Evolutionary conservation across 2,797 vertebrate species (phyloP).

Genomic region (Microcaecilia unicolor): DNA sequence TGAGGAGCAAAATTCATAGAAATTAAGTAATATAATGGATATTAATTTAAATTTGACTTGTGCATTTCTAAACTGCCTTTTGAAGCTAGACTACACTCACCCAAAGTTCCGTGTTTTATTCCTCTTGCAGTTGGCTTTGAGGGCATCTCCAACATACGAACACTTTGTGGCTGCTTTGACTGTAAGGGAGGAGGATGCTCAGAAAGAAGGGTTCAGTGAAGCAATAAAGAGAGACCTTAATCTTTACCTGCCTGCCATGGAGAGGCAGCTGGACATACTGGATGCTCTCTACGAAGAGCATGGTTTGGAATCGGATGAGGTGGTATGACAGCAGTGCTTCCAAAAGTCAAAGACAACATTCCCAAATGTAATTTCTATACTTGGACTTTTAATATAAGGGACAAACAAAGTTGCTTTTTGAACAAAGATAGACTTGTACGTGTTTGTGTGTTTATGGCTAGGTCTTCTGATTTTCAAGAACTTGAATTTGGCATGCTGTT

Average conservation of each 20-base stretch:
- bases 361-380: slow-evolving; percentile 21
- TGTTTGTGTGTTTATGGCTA: no score
- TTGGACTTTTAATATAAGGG: slow-evolving; percentile 11
- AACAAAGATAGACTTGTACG: no score
- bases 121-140: slow-evolving; percentile 78
- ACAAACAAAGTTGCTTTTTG: no score
- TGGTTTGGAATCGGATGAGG: slow-evolving; percentile 90
- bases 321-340: slow-evolving; percentile 70
- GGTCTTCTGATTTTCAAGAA: no score
- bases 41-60: no score
- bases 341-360: slow-evolving; percentile 47
- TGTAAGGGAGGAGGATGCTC: slow-evolving; percentile 69
- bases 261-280: slow-evolving; percentile 79
- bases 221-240: slow-evolving; percentile 82
- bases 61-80: no score
- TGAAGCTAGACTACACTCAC: background rate
- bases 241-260: slow-evolving; percentile 89
- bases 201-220: slow-evolving; percentile 65
- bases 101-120: slow-evolving; percentile 6
- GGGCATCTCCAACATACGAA: slow-evolving; percentile 84
- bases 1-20: no score
- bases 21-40: no score
- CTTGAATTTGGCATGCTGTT: no score
- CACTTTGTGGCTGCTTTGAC: slow-evolving; percentile 82
- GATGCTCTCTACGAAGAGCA: slow-evolving; percentile 86